Percentiles rank a stretch among this genome's conserved stretches.
Evolutionary conservation across 2,888 invertebrate species (phyloP).

Genomic region (Lymantria monacha): DNA sequence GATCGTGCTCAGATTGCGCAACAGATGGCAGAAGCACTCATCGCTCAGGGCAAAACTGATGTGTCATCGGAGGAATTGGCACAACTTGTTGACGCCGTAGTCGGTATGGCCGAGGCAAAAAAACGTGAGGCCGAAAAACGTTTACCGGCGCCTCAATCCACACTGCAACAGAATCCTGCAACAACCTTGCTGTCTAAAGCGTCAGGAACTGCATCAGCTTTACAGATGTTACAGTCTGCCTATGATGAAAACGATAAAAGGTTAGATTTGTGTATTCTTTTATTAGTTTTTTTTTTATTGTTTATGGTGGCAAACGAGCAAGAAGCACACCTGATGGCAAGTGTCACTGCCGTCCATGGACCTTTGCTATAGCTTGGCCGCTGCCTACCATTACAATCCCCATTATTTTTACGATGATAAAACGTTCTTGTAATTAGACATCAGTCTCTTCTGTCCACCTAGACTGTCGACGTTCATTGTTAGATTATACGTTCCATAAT

Average conservation of each 20-base stretch:
- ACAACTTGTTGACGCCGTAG: slow-evolving; percentile 89
- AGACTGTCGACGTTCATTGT: too few relatives aligned
- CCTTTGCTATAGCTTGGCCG: too few relatives aligned
- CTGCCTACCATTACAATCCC: too few relatives aligned
- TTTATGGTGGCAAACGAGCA: too few relatives aligned
- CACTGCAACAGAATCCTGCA: slow-evolving; percentile 1
- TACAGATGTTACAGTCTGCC: slow-evolving; percentile 73
- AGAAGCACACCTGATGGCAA: too few relatives aligned
- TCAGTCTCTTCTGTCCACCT: too few relatives aligned
- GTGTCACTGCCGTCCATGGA: too few relatives aligned
- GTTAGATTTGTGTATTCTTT: slow-evolving; percentile 29
- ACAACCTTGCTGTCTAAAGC: slow-evolving; percentile 7
- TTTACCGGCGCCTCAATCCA: not conserved
- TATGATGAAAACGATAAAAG: slow-evolving; percentile 69
- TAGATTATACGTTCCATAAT: too few relatives aligned
- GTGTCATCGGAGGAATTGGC: slow-evolving; percentile 90
- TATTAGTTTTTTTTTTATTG: too few relatives aligned
- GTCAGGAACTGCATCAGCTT: slow-evolving; percentile 55
- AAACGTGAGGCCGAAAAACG: slow-evolving; percentile 55
- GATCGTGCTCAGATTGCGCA: slow-evolving; percentile 91
- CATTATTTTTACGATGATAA: too few relatives aligned
- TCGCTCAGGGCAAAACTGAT: slow-evolving; percentile 91
- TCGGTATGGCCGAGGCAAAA: slow-evolving; percentile 75
- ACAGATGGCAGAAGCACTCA: slow-evolving; percentile 90
- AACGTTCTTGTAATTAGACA: not conserved